These are phyloP conservation scores for Acromyrmex heyeri DNA, from an alignment of 1,140 invertebrate species.

Conservation along the genomic window DNA sequence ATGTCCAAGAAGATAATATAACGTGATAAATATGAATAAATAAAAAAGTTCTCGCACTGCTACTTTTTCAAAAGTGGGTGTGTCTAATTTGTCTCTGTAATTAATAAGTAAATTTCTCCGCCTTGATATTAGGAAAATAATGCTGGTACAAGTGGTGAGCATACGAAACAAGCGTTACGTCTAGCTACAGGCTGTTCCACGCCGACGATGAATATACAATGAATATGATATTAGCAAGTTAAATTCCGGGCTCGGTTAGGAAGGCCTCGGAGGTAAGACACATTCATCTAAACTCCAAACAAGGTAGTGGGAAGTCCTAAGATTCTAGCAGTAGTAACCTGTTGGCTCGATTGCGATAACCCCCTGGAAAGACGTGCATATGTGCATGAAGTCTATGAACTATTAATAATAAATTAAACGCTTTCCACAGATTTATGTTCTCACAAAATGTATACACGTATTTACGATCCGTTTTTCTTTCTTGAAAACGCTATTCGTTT, in stretches of 20 bases:
- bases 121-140: conserved; percentile 21
- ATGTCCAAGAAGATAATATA: background rate
- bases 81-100: background rate
- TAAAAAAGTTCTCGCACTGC: background rate
- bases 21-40: background rate
- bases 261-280: conserved; percentile 67
- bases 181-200: conserved; percentile 22
- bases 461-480: background rate
- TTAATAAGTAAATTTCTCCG: conserved; percentile 32
- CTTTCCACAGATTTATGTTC: background rate
- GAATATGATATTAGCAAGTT: conserved; percentile 80
- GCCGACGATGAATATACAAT: conserved; percentile 80
- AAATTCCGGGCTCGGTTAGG: conserved; percentile 69
- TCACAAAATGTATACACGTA: background rate
- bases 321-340: conserved; percentile 64
- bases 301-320: conserved; percentile 51
- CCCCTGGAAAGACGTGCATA: background rate
- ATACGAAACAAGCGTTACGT: conserved; percentile 46
- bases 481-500: conserved; percentile 6
- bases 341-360: conserved; percentile 58
- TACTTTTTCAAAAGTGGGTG: background rate
- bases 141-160: conserved; percentile 20
- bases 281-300: conserved; percentile 71
- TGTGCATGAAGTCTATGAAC: background rate
- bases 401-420: conserved; percentile 14